These are phyloP conservation scores for Doryteuthis pealeii DNA, from an alignment of 1,140 invertebrate genomes.

Conservation along the genomic window DNA sequence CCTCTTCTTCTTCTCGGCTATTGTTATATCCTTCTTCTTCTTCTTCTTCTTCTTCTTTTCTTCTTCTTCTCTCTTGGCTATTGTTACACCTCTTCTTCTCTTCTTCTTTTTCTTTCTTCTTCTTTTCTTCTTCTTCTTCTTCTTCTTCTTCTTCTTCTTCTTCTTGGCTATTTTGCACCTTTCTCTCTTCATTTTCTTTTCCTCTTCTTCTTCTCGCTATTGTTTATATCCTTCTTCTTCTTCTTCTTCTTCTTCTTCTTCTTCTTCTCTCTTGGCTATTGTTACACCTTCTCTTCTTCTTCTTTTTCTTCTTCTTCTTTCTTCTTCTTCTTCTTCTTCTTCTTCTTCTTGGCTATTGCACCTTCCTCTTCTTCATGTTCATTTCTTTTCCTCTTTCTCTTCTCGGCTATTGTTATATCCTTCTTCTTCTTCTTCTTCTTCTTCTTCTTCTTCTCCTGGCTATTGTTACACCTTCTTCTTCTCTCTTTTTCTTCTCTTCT, in stretches of 20 bases:
- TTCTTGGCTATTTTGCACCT: too few species aligned
- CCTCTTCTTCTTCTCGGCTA: too few species aligned
- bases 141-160: too few species aligned
- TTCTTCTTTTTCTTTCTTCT: too few species aligned
- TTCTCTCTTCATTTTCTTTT: too few species aligned
- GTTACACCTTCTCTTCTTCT: not conserved
- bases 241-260: not conserved
- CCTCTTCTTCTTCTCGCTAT: not conserved
- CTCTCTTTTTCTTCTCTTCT: not conserved
- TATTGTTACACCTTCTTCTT: not conserved
- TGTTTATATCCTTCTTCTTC: not conserved
- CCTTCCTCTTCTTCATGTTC: not conserved
- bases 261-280: not conserved
- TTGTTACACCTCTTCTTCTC: too few species aligned
- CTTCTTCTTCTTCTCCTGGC: constrained; percentile 2
- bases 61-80: too few species aligned
- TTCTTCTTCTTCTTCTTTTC: too few species aligned
- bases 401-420: not conserved
- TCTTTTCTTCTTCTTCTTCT: too few species aligned
- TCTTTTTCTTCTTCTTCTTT: constrained; percentile 19
- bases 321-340: constrained; percentile 15
- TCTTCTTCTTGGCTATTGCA: not conserved
- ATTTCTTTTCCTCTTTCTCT: not conserved
- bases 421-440: not conserved
- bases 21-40: too few species aligned